These are phyloP conservation scores for Phylloscopus trochiloides DNA, from an alignment of 2,113 vertebrate species.

Conservation along the genomic window DNA sequence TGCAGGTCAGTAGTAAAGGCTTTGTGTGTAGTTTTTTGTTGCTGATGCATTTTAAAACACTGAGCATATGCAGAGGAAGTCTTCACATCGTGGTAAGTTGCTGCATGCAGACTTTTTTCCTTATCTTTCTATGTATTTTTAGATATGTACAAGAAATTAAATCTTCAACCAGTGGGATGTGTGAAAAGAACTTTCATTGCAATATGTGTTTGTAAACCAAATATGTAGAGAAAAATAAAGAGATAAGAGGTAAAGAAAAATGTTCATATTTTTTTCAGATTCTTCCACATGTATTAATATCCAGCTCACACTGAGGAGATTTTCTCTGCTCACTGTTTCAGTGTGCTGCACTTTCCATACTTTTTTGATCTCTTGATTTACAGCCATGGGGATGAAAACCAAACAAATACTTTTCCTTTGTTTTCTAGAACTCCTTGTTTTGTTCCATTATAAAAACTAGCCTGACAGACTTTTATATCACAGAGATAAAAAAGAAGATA, in stretches of 20 bases:
- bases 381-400: not conserved
- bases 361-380: not conserved
- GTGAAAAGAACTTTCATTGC: slow-evolving; percentile 6
- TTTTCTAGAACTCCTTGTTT: not conserved
- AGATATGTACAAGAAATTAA: slow-evolving; percentile 35
- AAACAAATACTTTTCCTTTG: not conserved
- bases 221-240: not conserved
- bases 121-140: slow-evolving; percentile 28
- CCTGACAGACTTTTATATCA: not conserved
- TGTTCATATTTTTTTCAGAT: not conserved
- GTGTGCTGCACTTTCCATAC: not conserved
- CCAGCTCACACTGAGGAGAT: not conserved
- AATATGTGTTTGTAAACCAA: not conserved
- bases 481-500: not conserved
- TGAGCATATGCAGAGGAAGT: slow-evolving; percentile 29
- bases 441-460: slow-evolving; percentile 13
- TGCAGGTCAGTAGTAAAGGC: not conserved
- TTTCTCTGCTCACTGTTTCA: not conserved
- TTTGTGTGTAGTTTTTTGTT: not conserved
- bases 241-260: not conserved
- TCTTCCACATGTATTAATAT: not conserved
- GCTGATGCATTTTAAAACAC: slow-evolving; percentile 9
- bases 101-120: not conserved
- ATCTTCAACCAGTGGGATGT: slow-evolving; percentile 8
- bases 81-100: not conserved